Evolutionary conservation across 2,888 invertebrate species (phyloP), one percentile per base, ranked within the genome.

Genomic region (Spatulosminthurus flaviceps): DNA sequence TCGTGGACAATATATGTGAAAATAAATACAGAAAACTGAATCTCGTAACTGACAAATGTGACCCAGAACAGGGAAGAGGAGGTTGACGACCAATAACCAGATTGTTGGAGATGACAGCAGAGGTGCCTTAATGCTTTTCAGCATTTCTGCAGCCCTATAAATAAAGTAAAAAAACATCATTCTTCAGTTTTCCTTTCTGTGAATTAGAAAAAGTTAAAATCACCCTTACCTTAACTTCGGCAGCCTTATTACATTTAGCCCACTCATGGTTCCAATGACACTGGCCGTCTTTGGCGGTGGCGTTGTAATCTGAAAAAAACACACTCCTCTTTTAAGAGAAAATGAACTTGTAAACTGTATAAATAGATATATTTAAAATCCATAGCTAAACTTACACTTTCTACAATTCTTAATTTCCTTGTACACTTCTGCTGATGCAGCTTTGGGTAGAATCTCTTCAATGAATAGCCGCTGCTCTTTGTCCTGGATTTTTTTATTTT

Each of bases 261-360:
- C 69, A 69, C 1, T 24, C n/a, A n/a, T 69, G 69, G n/a, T 69
- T 69, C 19, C 69, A 28, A 1, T 69, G 28, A 28, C 69, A 69
- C 2, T 69, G 29, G 5, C 29, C 29, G 5, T 24, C n/a, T 29
- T 69, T 69, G 29, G 26, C 69, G 5, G 26, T 2, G 4, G 5
- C 4, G 69, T 16, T n/a, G 29, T 69, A 69, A 4, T 69, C 69
- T 51, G 51, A 9, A 51, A 51, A 51, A n/a, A 16, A 51, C n/a
- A 51, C 5, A 9, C n/a, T 19, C 16, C 9, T 51, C n/a, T 9
- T 4, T 51, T 19, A 51, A 51, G n/a, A 2, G 51, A 19, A 4
- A 51, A n/a, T n/a, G n/a, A n/a, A n/a, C n/a, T n/a, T n/a, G n/a
- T n/a, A n/a, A n/a, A n/a, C n/a, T n/a, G n/a, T n/a, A n/a, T n/a